A percentile compares a stretch with the other conserved stretches of the same genome.
phyloP scores from a whole-genome alignment of 2,888 invertebrate genomes.

The Chrysina gloriosa region DNA sequence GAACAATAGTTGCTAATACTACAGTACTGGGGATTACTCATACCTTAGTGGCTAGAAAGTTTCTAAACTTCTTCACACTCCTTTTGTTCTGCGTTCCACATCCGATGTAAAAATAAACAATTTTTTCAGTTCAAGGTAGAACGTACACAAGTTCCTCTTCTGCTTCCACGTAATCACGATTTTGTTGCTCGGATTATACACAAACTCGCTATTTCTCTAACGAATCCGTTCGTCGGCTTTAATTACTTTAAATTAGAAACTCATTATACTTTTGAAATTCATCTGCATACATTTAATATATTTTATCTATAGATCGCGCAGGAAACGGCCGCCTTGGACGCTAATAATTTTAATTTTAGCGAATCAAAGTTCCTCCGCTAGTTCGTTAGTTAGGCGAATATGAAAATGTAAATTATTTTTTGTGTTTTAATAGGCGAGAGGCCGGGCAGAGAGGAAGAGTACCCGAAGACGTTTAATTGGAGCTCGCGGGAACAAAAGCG shows the following conservation, averaged over 20 bases:
- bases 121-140: no score
- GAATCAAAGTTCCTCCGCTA: background rate
- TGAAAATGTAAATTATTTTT: slow-evolving; percentile 7
- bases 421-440: background rate
- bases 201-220: no score
- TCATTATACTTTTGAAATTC: slow-evolving; percentile 12
- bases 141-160: no score
- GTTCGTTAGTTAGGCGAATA: background rate
- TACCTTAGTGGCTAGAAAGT: no score
- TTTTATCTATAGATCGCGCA: background rate
- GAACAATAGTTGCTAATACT: no score
- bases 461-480: slow-evolving; percentile 1
- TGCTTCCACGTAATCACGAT: no score
- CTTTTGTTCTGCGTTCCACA: no score
- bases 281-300: slow-evolving; percentile 5
- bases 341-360: slow-evolving; percentile 9
- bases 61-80: no score
- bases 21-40: no score
- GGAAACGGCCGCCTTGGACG: background rate
- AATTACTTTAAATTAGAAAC: slow-evolving; percentile 15
- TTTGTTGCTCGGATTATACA: background rate
- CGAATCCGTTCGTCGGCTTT: background rate
- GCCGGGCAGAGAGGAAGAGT: background rate
- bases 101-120: no score
- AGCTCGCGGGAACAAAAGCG: background rate